Evolutionary conservation across 2,113 vertebrate genomes (phyloP), one percentile per base, ranked within the genome.

Genomic region (Pholis gunnellus): DNA sequence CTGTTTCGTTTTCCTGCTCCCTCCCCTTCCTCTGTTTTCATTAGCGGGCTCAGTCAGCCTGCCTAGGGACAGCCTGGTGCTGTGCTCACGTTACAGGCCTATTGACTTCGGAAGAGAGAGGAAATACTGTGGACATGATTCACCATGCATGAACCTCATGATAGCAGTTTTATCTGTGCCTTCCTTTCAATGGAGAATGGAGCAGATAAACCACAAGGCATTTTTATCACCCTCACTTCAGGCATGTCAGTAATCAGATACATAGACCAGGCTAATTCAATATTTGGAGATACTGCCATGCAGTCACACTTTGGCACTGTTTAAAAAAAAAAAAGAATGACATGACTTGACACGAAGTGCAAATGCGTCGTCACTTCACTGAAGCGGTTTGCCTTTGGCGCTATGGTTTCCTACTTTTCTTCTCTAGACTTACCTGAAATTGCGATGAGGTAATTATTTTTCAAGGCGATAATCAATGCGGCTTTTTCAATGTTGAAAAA

Each of bases 21-120:
- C 71, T 68, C 78, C 79, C 86, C 74, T 89, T 90, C 71, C 88
- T 93, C 91, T 83, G 88, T 94, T 95, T 94, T 94, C 93, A 92
- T 94, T 92, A 91, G 90, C 34, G 65, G 84, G 84, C 91, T 92
- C 92, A 87, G 88, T 84, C 90, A 83, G 84, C 75, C 87, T 89
- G 92, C 89, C 91, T 42, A 75, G 92, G 91, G 91, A 93, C 90
- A 52, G 87, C 86, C 83, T 64, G 72, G 86, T 90, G 89, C 90
- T 89, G 88, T 72, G 88, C 94, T 95, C 94, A 92, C 82, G 90
- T 94, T 95, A 94, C 93, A 92, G 91, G 90, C 91, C 84, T 89
- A 91, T 91, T 93, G 94, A 93, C 94, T 95, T 88, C 87, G 75
- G 85, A 91, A 91, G 87, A 85, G 87, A 88, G 89, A 90, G 88